Evolutionary conservation across 2,113 vertebrate species (phyloP).

Genomic region (Muntiacus muntjak): DNA sequence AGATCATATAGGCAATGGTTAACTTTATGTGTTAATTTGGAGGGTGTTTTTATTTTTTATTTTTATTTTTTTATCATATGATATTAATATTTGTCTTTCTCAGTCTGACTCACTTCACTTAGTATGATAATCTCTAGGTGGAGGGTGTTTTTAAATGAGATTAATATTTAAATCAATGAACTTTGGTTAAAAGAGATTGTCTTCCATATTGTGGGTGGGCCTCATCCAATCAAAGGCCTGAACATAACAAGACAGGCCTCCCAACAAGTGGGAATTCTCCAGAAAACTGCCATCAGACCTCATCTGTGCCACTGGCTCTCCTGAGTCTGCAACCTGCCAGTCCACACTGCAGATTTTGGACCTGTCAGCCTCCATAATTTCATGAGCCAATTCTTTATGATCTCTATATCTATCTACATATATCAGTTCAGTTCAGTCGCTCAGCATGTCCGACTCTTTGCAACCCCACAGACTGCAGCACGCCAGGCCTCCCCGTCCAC

Average conservation of each 20-base stretch:
- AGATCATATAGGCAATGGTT: not conserved
- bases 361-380: not conserved
- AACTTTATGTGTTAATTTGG: not conserved
- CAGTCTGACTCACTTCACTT: too few relatives aligned
- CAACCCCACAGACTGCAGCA: not conserved
- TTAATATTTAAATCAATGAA: not conserved
- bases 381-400: not conserved
- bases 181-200: not conserved
- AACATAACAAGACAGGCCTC: not conserved
- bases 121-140: not conserved
- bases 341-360: not conserved
- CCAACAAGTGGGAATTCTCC: not conserved
- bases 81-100: too few relatives aligned
- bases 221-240: not conserved
- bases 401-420: not conserved
- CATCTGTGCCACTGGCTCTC: not conserved
- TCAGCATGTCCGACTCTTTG: not conserved
- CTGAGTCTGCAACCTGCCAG: not conserved
- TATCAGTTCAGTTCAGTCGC: not conserved
- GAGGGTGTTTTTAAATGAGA: not conserved
- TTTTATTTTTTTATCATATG: too few relatives aligned
- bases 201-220: not conserved
- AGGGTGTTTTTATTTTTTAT: not conserved
- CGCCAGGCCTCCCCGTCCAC: not conserved
- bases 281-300: not conserved